Evolutionary conservation across 2,113 vertebrate genomes (phyloP), one percentile per base, ranked within the genome.

Genomic region (Cinclus cinclus): DNA sequence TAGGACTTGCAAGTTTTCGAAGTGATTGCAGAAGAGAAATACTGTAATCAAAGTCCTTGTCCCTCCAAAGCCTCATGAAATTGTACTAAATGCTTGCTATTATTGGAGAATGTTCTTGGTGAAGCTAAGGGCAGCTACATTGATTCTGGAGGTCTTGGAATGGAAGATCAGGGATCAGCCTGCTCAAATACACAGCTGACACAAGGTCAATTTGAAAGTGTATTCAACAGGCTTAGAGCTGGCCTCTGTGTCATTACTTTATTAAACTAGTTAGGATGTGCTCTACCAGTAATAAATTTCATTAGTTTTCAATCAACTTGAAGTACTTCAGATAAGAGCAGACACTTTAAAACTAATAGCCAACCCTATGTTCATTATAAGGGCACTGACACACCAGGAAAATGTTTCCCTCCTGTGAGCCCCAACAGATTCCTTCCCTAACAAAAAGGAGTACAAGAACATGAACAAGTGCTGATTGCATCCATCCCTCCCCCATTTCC

Each of bases 11-110:
- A 94, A 94, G 86, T 94, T 96, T 89, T 77, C 68, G 0, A 80
- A 85, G 76, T 87, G 80, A 95, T 55, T 95, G 83, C 86, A 89
- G 71, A 76, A 84, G 52, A 93, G 52, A 92, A 90, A 93, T 77
- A 74, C 79, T 71, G 73, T 89, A 94, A 91, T 89, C 75, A 85
- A 89, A 92, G 49, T 83, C 79, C 64, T 85, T 90, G 73, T 81
- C 71, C 65, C 63, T 91, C 84, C 56, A 93, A 83, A 95, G 80
- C 50, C 35, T 93, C 79, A 67, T 7, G 16, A 86, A 94, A 90
- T 37, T 60, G 35, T 56, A 83, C 42, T 55, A 90, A 92, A 78
- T 89, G 64, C 64, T 80, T 77, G 82, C 70, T 59, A 56, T 67
- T 89, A 93, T 5, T 90, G 39, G 35, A 8, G 10, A 90, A 83